phyloP scores from a whole-genome alignment of 2,888 invertebrate species.

The Trachelus stipa region DNA sequence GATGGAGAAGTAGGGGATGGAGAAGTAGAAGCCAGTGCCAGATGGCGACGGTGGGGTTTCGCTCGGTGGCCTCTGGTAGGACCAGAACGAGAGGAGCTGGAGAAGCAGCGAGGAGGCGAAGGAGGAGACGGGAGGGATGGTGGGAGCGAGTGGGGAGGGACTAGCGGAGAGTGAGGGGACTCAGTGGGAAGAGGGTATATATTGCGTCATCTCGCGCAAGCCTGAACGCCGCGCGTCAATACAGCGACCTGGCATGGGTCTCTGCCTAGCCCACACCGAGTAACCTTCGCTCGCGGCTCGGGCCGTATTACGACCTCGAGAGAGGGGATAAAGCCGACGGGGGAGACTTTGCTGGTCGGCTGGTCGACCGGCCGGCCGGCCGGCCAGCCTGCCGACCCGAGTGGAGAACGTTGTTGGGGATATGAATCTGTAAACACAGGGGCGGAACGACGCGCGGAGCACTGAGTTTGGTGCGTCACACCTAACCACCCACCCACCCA shows the following conservation, averaged over 20 bases:
- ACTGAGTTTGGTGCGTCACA: constrained; percentile 6
- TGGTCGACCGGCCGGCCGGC: neutral
- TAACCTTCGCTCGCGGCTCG: constrained; percentile 8
- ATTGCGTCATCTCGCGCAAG: constrained; percentile 64
- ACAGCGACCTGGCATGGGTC: constrained; percentile 40
- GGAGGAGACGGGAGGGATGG: constrained; percentile 17
- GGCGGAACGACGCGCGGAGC: constrained; percentile 27
- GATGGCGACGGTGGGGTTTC: constrained; percentile 11
- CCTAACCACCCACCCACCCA: neutral
- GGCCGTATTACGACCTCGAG: neutral
- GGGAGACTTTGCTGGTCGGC: constrained; percentile 11
- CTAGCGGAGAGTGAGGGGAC: constrained; percentile 3
- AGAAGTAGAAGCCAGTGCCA: constrained; percentile 21
- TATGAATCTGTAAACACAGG: constrained; percentile 45
- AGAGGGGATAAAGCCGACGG: constrained; percentile 14
- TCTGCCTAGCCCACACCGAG: constrained; percentile 11
- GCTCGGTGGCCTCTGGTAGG: neutral
- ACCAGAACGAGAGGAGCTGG: constrained; percentile 12
- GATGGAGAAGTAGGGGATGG: constrained; percentile 28
- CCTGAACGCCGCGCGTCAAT: constrained; percentile 59
- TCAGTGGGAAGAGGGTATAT: constrained; percentile 22
- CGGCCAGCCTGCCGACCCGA: neutral
- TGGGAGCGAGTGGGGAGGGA: neutral
- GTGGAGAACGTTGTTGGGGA: constrained; percentile 19
- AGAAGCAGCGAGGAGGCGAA: constrained; percentile 9